Evolutionary conservation across 2,113 vertebrate genomes (phyloP), one percentile per base, ranked within the genome.

Genomic region (Mus pahari): DNA sequence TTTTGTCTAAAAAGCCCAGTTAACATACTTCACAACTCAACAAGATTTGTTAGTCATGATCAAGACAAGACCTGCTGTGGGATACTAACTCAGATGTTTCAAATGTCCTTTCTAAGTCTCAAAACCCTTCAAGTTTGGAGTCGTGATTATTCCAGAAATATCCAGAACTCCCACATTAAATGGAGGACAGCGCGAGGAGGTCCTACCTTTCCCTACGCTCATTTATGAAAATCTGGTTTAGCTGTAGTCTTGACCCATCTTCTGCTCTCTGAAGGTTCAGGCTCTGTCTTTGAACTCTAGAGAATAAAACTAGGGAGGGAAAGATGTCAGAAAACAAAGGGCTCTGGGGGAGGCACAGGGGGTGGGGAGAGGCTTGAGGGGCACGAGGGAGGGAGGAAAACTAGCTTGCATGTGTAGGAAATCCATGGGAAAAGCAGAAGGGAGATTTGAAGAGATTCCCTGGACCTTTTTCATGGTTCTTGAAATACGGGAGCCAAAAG

Each of bases 1-100:
- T 91, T 97, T 95, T 92, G 77, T 97, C 94, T 97, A 82, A 93
- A 90, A 94, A 45, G 14, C 74, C 0, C 60, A 53, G 31, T 64
- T 64, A 64, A 93, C 93, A 50, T 50, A 81, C 31, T 92, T 92
- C 60, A 92, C 73, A 95, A 89, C 78, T 92, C 64, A 60, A 64
- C 28, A 62, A 91, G 83, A 58, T 71, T 77, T 2, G 4, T 31
- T 62, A 45, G 14, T 83, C 53, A 55, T 82, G 73, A 94, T 17
- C 55, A 70, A 88, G 45, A 91, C 55, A 70, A 88, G 45, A 91
- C 20, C n/a, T 36, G 90, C 87, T 81, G 7, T 26, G 83, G 71
- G 55, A 4, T 4, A 33, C 66, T 78, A 22, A 58, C 68, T 62
- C 73, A 64, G 24, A 33, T 17, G 64, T 90, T 87, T 92, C 42